Base-by-base conservation (phyloP, 2,888 invertebrate genomes). In the Tortrix viridana region DNA sequence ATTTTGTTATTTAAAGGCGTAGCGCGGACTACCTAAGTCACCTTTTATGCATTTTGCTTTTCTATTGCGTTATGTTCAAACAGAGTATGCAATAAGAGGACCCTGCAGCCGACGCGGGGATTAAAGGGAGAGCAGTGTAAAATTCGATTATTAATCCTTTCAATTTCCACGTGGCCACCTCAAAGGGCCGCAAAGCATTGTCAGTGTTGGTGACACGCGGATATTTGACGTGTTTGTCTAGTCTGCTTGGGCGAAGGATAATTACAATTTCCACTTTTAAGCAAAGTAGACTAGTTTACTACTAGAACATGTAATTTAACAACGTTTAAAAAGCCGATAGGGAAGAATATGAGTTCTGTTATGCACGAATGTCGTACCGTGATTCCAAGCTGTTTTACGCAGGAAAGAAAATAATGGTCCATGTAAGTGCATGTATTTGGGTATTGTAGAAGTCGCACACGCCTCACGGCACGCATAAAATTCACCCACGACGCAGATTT, bases 111-210 rank as follows among this genome's bases (percentile, higher is more conserved):
- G 56, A 52, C 62, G 12, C 5, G 52, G 41, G 41, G 52, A 52
- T 62, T 62, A 55, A 16, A 43, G 56, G 56, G 55, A 56, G 63
- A 48, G 32, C 47, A 38, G 38, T 46, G 58, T 70, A 73, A 77
- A 84, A 85, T 84, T 84, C 80, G 84, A 84, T 85, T 85, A 84
- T 79, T 74, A 75, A 62, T 78, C 76, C 79, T 78, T 82, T 79
- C 82, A 80, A 80, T 82, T 79, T 79, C 72, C 75, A 76, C 70
- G 67, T 71, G 55, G 64, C 22, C 56, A 64, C 65, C 65, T 69
- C 67, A 67, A 67, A 66, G 65, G 46, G 9, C 20, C 53, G 22
- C 53, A 53, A 53, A 53, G 22, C 53, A 20, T 53, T 53, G 41
- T 53, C 2, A 2, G 41, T 5, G 41, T n/a, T n/a, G 47, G 20